Evolutionary conservation across 2,888 invertebrate species (phyloP).

Genomic region (Agriotes lineatus): DNA sequence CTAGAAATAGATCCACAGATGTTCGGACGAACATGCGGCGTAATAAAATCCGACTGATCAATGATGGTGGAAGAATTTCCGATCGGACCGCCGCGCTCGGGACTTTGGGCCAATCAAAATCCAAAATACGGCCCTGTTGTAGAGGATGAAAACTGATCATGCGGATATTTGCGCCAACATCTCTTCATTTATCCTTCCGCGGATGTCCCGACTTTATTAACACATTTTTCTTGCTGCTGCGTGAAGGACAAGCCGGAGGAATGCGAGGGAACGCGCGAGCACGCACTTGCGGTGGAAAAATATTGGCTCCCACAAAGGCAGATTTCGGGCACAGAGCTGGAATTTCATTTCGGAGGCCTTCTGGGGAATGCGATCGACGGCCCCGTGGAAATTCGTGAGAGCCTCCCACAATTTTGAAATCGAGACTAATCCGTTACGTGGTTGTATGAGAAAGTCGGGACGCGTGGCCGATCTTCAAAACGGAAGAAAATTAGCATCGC

Average conservation of each 20-base stretch:
- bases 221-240: constrained; percentile 1
- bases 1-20: constrained; percentile 36
- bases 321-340: too few relatives aligned
- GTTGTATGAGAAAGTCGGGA: too few relatives aligned
- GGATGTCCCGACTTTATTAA: constrained; percentile 14
- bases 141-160: neutral
- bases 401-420: too few relatives aligned
- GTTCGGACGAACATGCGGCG: constrained; percentile 12
- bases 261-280: constrained; percentile 3
- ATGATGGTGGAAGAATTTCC: too few relatives aligned
- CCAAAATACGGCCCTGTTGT: neutral
- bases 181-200: constrained; percentile 13
- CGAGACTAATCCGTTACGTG: too few relatives aligned
- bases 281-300: neutral
- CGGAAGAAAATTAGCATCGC: too few relatives aligned
- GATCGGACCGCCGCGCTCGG: too few relatives aligned
- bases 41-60: too few relatives aligned
- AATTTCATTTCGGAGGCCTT: too few relatives aligned
- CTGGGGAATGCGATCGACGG: too few relatives aligned
- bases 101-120: constrained; percentile 5
- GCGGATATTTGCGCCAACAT: constrained; percentile 6
- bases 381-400: too few relatives aligned
- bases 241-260: neutral
- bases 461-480: too few relatives aligned
- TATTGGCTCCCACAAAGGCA: neutral